Evolutionary conservation across 1,140 invertebrate species (phyloP), one percentile per base, ranked within the genome.

Genomic region (Laupala kohalensis): DNA sequence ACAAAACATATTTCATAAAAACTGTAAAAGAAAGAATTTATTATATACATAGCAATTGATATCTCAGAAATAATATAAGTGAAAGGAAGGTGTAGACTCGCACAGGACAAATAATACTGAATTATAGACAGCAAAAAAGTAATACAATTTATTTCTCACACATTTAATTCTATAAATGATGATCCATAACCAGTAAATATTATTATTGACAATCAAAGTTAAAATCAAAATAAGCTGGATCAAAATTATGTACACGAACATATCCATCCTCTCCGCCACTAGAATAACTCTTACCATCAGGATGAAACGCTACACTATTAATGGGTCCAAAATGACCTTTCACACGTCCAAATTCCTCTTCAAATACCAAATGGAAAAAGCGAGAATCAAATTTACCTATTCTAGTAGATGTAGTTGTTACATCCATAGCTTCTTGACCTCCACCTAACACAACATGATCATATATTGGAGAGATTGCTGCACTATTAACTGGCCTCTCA

Each of bases 281-380:
- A 69, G 93, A 92, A 80, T 97, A 98, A 80, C 94, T 95, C 78
- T 92, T 95, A 62, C 98, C 98, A 86, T 97, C 95, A 13, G 98
- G 98, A 85, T 99, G 96, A 83, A 99, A 99, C 65, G 93, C 93
- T 70, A 99, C 86, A 81, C 94, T 96, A 86, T 99, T 99, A 76
- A 99, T 99, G 1, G 98, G 98, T 76, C 98, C 98, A 79, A 99
- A 99, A 84, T 99, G 98, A 68, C 97, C 97, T 81, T 99, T 99
- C 0, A 99, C 90, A 70, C 96, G 84, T 0, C 91, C 97, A 83
- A 99, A 99, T 83, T 99, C 98, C 82, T 99, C 97, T 84, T 99
- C 97, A 80, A 98, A 99, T n/a, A 99, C 90, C 65, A 99, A 81
- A 82, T 99, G 97, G 86, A 94, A 99, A 81, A 99, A 97, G 66